These are phyloP conservation scores for Spodoptera exigua DNA, from an alignment of 2,888 invertebrate genomes.

Conservation along the genomic window DNA sequence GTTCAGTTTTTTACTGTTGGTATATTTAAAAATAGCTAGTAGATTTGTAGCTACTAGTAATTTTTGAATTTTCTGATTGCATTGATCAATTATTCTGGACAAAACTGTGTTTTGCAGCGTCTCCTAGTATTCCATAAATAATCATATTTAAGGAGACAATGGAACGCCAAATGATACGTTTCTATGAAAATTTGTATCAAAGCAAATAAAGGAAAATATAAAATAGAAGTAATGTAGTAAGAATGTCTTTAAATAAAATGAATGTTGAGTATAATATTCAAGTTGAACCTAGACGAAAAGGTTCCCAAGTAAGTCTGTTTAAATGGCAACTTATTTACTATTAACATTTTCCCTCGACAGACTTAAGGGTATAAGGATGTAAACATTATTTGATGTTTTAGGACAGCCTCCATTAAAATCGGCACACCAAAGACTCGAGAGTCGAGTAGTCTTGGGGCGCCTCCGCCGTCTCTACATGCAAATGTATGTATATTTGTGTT, in stretches of 20 bases:
- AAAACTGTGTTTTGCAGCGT: too few relatives aligned
- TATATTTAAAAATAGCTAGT: too few relatives aligned
- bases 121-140: too few relatives aligned
- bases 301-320: not conserved
- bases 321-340: conserved; percentile 30
- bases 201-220: too few relatives aligned
- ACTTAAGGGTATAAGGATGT: conserved; percentile 43
- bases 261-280: conserved; percentile 1
- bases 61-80: too few relatives aligned
- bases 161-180: too few relatives aligned
- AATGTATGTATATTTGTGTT: conserved; percentile 21
- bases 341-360: conserved; percentile 20
- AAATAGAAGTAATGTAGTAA: not conserved
- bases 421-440: conserved; percentile 62
- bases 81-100: too few relatives aligned
- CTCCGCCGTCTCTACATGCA: conserved; percentile 18
- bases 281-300: not conserved
- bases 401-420: conserved; percentile 70
- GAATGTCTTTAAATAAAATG: not conserved
- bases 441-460: conserved; percentile 54
- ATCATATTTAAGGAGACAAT: too few relatives aligned
- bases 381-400: conserved; percentile 72
- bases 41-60: too few relatives aligned
- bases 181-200: too few relatives aligned
- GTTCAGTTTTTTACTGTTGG: too few relatives aligned